phyloP scores from a whole-genome alignment of 1,140 invertebrate genomes.

The Aradophagus sp. region DNA sequence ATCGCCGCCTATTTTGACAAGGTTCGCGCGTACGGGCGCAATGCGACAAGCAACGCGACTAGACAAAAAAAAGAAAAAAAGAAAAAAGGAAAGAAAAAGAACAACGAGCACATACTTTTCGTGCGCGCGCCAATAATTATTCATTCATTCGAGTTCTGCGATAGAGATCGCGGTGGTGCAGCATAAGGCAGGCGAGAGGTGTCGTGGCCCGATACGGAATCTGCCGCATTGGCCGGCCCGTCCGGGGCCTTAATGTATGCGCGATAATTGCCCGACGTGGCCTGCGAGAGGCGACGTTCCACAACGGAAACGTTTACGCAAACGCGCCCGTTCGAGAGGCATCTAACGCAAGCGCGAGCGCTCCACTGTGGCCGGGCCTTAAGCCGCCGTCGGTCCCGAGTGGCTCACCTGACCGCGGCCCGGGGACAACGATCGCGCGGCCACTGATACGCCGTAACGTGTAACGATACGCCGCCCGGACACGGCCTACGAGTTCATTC shows the following conservation, averaged over 20 bases:
- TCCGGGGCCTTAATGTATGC: slow-evolving; percentile 67
- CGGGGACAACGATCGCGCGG: slow-evolving; percentile 14
- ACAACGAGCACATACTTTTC: slow-evolving; percentile 38
- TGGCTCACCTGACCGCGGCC: slow-evolving; percentile 50
- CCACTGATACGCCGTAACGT: slow-evolving; percentile 2
- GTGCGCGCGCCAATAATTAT: slow-evolving; percentile 62
- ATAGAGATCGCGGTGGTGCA: slow-evolving; percentile 62
- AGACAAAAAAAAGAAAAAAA: too few species aligned
- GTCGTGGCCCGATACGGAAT: slow-evolving; percentile 62
- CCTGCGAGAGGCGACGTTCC: slow-evolving; percentile 65
- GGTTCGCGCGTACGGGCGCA: slow-evolving; percentile 26
- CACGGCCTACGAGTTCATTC: slow-evolving; percentile 48
- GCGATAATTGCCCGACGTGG: slow-evolving; percentile 72
- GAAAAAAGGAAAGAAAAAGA: background rate
- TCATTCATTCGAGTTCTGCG: slow-evolving; percentile 60
- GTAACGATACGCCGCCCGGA: slow-evolving; percentile 26
- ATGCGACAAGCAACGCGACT: too few species aligned
- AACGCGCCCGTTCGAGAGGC: slow-evolving; percentile 39
- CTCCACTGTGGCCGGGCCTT: too few species aligned
- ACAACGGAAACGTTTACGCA: slow-evolving; percentile 63
- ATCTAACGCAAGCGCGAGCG: too few species aligned
- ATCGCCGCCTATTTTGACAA: slow-evolving; percentile 35
- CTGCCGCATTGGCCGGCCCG: slow-evolving; percentile 57
- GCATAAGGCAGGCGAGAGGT: slow-evolving; percentile 57
- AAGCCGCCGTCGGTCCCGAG: slow-evolving; percentile 22